Base-by-base conservation (phyloP, 2,888 invertebrate genomes). In the Melanargia galathea region DNA sequence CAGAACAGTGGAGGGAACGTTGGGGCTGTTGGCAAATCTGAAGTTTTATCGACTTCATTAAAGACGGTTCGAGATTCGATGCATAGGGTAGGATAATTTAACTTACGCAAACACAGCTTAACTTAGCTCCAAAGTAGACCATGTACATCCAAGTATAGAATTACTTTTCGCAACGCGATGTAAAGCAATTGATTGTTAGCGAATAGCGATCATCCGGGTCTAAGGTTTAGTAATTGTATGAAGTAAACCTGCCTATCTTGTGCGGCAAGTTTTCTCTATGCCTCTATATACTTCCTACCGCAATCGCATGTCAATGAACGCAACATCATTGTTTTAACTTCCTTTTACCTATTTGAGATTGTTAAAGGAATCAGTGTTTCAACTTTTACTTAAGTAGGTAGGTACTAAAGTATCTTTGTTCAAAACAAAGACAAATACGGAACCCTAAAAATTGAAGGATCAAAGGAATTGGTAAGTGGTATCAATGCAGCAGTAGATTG, bases 261-360 rank as follows among this genome's bases (percentile, higher is more conserved):
- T 48, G 54, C 40, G 54, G 57, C 63, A 54, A 73, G 75, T 80
- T 82, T 79, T 83, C 80, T 80, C 73, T 76, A 72, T 78, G 73
- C 70, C 82, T 84, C n/a, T n/a, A n/a, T n/a, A n/a, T n/a, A 69
- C 76, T 82, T 85, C 81, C 82, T 79, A 75, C 72, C 74, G 73
- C 74, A 74, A 73, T 75, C 67, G 69, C 68, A 76, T 77, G 80
- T 78, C 83, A 81, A 81, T 73, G 80, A 76, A 80, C 83, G 77
- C 74, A 61, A 63, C 55, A 64, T 68, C 64, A 74, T 75, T 75
- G 73, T 73, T 70, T 56, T 65, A 64, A 43, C 56, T 63, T 63
- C 33, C 52, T 49, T 49, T 35, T 63, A 57, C 33, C 56, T 49
- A 43, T 52, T 52, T 33, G 52, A 52, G 35, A 35, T 35, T 20